Evolutionary conservation across 2,888 invertebrate genomes (phyloP).

Genomic region (Malachius bipustulatus): DNA sequence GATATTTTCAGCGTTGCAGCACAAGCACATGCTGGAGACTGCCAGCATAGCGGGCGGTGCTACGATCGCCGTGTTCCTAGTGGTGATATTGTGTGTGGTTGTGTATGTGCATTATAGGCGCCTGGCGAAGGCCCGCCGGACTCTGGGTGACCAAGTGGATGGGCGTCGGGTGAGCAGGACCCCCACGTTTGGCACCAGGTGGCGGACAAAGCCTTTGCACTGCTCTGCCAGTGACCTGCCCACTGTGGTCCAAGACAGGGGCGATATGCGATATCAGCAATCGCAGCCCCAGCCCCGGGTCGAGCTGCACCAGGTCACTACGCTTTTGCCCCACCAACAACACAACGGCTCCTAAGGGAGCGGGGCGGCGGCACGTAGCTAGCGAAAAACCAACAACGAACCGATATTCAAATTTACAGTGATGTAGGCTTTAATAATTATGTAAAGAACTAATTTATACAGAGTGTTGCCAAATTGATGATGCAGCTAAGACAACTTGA

Average conservation of each 20-base stretch:
- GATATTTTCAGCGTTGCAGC: conserved; percentile 52
- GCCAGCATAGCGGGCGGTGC: conserved; percentile 81
- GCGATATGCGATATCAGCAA: conserved; percentile 17
- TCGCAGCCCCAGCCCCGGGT: conserved; percentile 21
- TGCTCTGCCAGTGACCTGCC: conserved; percentile 18
- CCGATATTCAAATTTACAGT: conserved; percentile 26
- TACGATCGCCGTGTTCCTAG: conserved; percentile 57
- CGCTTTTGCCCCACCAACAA: conserved; percentile 22
- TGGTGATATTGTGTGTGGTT: conserved; percentile 54
- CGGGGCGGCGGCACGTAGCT: no score
- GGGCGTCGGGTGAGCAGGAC: conserved; percentile 24
- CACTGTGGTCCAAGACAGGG: conserved; percentile 18
- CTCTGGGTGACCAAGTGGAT: conserved; percentile 33
- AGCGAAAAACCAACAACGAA: no score
- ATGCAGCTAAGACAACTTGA: no score
- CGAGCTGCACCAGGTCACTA: conserved; percentile 30
- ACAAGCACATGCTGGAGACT: conserved; percentile 75
- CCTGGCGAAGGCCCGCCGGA: conserved; percentile 36
- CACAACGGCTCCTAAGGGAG: no score
- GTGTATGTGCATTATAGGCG: conserved; percentile 54
- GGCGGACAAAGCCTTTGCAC: conserved; percentile 25
- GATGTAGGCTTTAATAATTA: conserved; percentile 28
- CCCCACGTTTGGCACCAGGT: conserved; percentile 33
- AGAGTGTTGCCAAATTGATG: no score
- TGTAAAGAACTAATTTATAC: no score